A percentile compares a stretch with the other conserved stretches of the same genome.
These are phyloP conservation scores for Tinea trinotella DNA, from an alignment of 2,888 invertebrate species.

Conservation along the genomic window DNA sequence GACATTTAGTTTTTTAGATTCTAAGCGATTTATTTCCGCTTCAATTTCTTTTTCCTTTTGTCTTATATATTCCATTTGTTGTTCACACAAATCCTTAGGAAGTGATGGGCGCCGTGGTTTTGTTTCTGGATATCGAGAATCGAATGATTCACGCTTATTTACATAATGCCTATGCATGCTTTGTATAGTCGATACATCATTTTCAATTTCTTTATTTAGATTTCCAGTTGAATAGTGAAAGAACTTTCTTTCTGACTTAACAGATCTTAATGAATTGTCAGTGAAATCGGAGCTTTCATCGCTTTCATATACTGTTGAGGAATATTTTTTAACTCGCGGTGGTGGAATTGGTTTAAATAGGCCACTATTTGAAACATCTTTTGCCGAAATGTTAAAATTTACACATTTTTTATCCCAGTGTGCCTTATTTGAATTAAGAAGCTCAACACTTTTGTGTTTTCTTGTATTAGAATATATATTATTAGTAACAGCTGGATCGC, in stretches of 20 bases:
- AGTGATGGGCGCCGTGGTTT: conserved; percentile 69
- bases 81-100: conserved; percentile 76
- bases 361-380: conserved; percentile 27
- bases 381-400: conserved; percentile 26
- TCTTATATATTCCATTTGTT: conserved; percentile 76
- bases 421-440: conserved; percentile 27
- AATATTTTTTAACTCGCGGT: conserved; percentile 50
- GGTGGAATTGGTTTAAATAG: conserved; percentile 52
- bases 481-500: conserved; percentile 57
- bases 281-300: conserved; percentile 59
- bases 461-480: conserved; percentile 38
- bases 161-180: conserved; percentile 56
- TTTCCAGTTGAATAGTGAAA: conserved; percentile 64
- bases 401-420: conserved; percentile 25
- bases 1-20: conserved; percentile 59
- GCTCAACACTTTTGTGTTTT: conserved; percentile 32
- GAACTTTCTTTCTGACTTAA: conserved; percentile 49
- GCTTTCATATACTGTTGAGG: conserved; percentile 54
- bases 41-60: conserved; percentile 79
- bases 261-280: conserved; percentile 46
- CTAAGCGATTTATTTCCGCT: conserved; percentile 75
- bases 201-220: conserved; percentile 60
- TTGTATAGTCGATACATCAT: conserved; percentile 59
- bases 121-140: conserved; percentile 19
- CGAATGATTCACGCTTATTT: conserved; percentile 35